Evolutionary conservation across 2,888 invertebrate species (phyloP).

Genomic region (Sinohyriopsis cumingii): DNA sequence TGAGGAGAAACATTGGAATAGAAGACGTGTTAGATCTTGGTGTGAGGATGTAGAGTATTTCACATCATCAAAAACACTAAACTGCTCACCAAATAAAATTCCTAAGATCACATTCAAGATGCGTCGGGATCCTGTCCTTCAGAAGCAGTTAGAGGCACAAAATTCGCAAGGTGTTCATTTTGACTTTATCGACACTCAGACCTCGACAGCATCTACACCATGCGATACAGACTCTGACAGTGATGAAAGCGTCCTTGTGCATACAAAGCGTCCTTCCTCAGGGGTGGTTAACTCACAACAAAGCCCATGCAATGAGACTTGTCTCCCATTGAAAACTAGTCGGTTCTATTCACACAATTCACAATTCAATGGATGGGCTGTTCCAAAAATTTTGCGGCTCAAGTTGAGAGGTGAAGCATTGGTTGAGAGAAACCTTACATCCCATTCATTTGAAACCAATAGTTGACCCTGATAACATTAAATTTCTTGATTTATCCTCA

Average conservation of each 20-base stretch:
- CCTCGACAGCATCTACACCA: conserved; percentile 24
- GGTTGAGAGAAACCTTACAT: too few species aligned
- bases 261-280: conserved; percentile 28
- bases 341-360: neutral
- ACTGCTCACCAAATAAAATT: conserved; percentile 26
- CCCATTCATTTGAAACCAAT: too few species aligned
- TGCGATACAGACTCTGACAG: conserved; percentile 35
- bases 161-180: conserved; percentile 41
- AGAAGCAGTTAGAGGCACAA: conserved; percentile 40
- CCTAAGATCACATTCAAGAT: conserved; percentile 54
- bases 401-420: too few species aligned
- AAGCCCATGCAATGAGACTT: neutral
- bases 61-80: too few species aligned
- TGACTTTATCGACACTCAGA: conserved; percentile 34
- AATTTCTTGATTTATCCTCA: too few species aligned
- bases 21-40: too few species aligned
- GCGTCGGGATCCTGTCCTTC: conserved; percentile 47
- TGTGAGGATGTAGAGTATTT: too few species aligned
- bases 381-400: too few species aligned
- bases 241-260: conserved; percentile 35
- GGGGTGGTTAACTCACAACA: neutral
- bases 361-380: too few species aligned
- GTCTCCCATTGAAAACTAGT: conserved; percentile 3
- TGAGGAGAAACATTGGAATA: too few species aligned
- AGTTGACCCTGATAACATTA: too few species aligned